A percentile compares a stretch with the other conserved stretches of the same genome.
Evolutionary conservation across 1,140 invertebrate genomes (phyloP).

Genomic region (Spodoptera frugiperda): DNA sequence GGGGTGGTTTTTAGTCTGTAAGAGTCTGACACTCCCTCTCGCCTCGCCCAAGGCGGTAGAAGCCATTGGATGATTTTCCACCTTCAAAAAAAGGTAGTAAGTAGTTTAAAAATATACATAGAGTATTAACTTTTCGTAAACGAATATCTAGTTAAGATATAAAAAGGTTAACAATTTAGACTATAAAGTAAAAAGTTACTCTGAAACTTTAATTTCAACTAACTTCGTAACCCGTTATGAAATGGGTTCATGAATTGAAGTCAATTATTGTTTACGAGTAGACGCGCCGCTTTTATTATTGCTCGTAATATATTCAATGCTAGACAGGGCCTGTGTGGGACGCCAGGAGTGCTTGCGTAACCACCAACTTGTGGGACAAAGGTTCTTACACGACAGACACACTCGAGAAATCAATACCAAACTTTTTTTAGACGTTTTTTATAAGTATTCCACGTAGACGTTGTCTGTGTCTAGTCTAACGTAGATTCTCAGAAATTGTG

Average conservation of each 20-base stretch:
- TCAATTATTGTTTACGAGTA: slow-evolving; percentile 49
- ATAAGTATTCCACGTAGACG: background rate
- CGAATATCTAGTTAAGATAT: no score
- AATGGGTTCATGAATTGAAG: slow-evolving; percentile 18
- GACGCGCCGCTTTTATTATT: slow-evolving; percentile 42
- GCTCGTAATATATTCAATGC: slow-evolving; percentile 47
- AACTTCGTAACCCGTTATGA: slow-evolving; percentile 19
- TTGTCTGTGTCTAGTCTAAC: background rate
- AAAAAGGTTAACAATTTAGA: no score
- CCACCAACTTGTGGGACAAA: slow-evolving; percentile 45
- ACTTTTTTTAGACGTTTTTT: background rate
- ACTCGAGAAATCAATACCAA: slow-evolving; percentile 39
- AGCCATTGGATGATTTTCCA: no score
- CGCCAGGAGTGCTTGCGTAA: slow-evolving; percentile 51
- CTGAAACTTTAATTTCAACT: background rate
- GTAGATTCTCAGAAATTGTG: no score
- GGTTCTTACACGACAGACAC: slow-evolving; percentile 17
- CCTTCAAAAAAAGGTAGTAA: no score
- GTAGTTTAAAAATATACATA: no score
- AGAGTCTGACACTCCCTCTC: no score
- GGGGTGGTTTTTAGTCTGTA: no score
- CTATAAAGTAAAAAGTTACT: background rate
- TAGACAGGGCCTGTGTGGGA: slow-evolving; percentile 42
- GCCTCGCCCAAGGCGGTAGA: no score
- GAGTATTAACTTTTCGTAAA: no score